phyloP scores from a whole-genome alignment of 2,797 vertebrate genomes.

The Arnoldichthys spilopterus region DNA sequence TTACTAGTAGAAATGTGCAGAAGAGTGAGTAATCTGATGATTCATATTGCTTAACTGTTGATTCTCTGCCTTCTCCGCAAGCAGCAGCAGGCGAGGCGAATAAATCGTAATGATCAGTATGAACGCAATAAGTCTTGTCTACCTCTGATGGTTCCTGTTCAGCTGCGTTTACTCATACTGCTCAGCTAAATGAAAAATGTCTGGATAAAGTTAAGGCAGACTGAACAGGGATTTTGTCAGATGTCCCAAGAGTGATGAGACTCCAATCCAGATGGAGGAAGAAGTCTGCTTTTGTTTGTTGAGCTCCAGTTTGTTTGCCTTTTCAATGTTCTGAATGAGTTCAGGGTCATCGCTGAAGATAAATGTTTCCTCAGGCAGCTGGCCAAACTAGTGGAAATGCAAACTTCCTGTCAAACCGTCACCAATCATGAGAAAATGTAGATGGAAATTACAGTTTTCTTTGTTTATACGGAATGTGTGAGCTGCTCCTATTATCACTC shows the following conservation, averaged over 20 bases:
- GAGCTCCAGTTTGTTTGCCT: not conserved
- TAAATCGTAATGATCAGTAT: conserved; percentile 16
- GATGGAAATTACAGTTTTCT: not conserved
- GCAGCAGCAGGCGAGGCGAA: conserved; percentile 10
- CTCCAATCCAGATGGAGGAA: not conserved
- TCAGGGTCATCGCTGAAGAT: conserved; percentile 8
- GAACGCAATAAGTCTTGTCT: not conserved
- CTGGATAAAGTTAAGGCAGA: not conserved
- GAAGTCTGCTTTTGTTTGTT: not conserved
- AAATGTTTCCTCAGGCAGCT: not conserved
- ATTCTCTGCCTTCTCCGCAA: not conserved
- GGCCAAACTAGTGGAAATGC: not conserved
- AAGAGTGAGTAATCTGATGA: not conserved
- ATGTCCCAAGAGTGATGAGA: not conserved
- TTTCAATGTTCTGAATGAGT: not conserved
- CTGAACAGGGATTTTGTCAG: not conserved
- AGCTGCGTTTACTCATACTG: not conserved
- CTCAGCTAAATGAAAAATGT: conserved; percentile 6
- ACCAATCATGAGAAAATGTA: not conserved
- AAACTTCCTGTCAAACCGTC: not conserved
- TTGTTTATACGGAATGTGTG: conserved; percentile 1
- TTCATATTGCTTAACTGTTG: conserved; percentile 3
- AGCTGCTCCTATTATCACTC: not conserved
- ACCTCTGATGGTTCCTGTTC: not conserved
- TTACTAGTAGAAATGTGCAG: not conserved